phyloP scores from a whole-genome alignment of 2,113 vertebrate genomes.

The Semicossyphus pulcher region DNA sequence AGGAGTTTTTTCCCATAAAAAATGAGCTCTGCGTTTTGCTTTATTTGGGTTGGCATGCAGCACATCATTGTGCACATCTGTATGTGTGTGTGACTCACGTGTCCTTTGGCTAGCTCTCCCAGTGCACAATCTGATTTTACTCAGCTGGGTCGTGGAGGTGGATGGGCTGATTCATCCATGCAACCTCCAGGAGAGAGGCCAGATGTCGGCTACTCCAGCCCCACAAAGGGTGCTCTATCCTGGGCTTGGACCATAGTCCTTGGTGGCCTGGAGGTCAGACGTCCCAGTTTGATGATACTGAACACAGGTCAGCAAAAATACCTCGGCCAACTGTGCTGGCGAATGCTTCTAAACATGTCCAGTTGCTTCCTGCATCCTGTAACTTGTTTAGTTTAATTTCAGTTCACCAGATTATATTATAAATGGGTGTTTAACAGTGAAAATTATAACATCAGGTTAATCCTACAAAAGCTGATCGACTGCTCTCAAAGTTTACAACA shows the following conservation, averaged over 20 bases:
- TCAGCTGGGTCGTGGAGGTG: neutral
- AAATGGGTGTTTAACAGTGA: too few relatives aligned
- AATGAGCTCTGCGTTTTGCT: too few relatives aligned
- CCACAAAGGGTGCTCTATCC: neutral
- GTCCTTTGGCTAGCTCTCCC: conserved; percentile 29
- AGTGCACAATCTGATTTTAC: neutral
- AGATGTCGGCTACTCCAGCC: conserved; percentile 1
- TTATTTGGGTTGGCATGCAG: neutral
- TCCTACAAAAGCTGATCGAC: too few relatives aligned
- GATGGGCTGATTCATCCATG: neutral
- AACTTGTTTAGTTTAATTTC: too few relatives aligned
- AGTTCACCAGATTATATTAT: too few relatives aligned
- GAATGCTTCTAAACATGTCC: neutral
- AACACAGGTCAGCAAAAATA: neutral
- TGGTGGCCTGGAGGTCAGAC: neutral
- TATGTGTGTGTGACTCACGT: conserved; percentile 3
- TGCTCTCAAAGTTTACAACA: too few relatives aligned
- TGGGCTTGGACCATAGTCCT: conserved; percentile 7
- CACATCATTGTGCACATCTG: neutral
- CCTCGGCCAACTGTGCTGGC: neutral
- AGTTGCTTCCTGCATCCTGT: neutral
- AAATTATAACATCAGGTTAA: too few relatives aligned
- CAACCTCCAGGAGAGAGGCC: conserved; percentile 27
- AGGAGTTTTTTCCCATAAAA: too few relatives aligned
- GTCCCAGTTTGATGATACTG: neutral